Conservation (phyloP, 2,113 vertebrate genomes). For the Rhea pennata region DNA sequence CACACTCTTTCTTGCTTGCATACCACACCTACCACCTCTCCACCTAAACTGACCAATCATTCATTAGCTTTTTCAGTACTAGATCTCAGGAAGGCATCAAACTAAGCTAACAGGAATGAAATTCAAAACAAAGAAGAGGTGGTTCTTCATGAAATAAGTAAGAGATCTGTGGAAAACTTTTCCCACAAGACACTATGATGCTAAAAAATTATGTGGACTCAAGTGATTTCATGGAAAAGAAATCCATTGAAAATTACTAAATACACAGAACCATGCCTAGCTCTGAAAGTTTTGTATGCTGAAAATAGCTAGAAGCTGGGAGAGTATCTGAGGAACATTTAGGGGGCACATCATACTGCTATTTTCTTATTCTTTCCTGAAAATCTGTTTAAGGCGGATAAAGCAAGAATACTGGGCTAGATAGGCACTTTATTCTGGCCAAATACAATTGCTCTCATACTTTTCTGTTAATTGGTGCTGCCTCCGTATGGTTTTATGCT, state of each 20-base stretch:
- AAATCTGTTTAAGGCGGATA: not conserved
- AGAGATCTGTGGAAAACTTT: not conserved
- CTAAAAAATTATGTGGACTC: not conserved
- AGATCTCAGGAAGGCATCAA: not conserved
- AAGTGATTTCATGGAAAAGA: not conserved
- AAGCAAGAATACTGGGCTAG: not conserved
- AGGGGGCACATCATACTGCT: not conserved
- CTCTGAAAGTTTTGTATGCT: not conserved
- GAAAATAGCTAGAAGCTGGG: conserved; percentile 4
- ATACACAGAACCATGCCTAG: not conserved
- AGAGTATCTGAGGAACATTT: not conserved
- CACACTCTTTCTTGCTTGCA: not conserved
- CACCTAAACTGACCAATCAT: not conserved
- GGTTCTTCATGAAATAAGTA: not conserved
- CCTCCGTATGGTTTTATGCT: not conserved
- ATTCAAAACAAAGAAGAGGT: not conserved
- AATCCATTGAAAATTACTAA: not conserved
- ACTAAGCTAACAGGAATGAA: not conserved
- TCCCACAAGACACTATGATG: not conserved
- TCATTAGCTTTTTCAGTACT: accelerated
- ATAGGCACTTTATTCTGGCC: not conserved
- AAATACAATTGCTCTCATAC: not conserved
- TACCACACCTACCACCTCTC: not conserved
- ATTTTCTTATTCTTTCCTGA: not conserved
- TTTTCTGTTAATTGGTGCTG: not conserved